Conservation (phyloP, 2,888 invertebrate genomes). For the Apamea crenata region DNA sequence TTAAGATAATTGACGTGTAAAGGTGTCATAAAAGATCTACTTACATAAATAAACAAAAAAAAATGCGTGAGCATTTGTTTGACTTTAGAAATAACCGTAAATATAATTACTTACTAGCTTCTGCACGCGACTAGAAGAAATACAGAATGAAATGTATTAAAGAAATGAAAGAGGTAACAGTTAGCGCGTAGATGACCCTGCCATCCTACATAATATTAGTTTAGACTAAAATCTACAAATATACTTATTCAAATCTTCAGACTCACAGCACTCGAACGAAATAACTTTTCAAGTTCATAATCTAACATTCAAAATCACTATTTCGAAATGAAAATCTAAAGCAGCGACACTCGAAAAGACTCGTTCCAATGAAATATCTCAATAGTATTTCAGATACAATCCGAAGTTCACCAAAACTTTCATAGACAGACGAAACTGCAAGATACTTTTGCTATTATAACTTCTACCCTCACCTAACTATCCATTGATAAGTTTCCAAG, state of each 20-base stretch:
- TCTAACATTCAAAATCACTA: not conserved
- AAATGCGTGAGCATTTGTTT: no score
- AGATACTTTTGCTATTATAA: constrained; percentile 6
- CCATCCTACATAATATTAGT: no score
- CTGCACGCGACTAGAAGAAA: no score
- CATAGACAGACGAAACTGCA: not conserved
- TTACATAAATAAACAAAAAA: no score
- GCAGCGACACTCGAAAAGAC: not conserved
- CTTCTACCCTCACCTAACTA: not conserved
- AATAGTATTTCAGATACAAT: constrained; percentile 3
- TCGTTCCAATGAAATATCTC: not conserved
- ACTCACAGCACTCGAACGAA: not conserved
- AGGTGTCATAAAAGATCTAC: no score
- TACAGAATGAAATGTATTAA: no score
- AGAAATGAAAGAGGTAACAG: no score
- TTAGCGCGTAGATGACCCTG: no score
- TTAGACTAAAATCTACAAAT: no score
- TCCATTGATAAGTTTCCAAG: constrained; percentile 9
- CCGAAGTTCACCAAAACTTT: not conserved
- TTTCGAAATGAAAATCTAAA: not conserved
- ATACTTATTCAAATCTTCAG: not conserved
- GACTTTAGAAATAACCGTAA: no score
- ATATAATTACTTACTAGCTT: no score
- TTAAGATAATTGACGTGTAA: no score
- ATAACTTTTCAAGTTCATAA: not conserved